Conservation (phyloP, 1,140 invertebrate species). For the Diorhabda carinulata region DNA sequence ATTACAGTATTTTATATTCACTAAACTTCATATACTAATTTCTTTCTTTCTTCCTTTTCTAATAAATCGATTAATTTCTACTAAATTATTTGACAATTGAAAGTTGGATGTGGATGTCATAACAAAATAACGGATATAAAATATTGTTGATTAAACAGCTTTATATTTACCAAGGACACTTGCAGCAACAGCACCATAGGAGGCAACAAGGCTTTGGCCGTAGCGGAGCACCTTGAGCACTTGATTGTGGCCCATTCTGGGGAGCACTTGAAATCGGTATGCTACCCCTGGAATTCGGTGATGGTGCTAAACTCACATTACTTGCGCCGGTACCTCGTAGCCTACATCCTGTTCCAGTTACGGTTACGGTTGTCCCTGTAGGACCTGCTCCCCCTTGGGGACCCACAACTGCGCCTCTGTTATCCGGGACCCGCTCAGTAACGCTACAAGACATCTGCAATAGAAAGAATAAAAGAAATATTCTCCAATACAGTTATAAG, state of each 20-base stretch:
- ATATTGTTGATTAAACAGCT: too few relatives aligned
- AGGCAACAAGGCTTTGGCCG: conserved; percentile 57
- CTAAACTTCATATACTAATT: conserved; percentile 9
- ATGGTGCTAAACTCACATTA: conserved; percentile 34
- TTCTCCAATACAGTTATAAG: too few relatives aligned
- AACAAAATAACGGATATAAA: too few relatives aligned
- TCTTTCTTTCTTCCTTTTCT: too few relatives aligned
- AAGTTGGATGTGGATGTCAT: too few relatives aligned
- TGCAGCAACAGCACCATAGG: conserved; percentile 69
- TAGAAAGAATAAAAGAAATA: background rate
- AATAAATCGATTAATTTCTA: too few relatives aligned
- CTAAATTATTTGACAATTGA: too few relatives aligned
- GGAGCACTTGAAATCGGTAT: conserved; percentile 24
- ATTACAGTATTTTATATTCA: too few relatives aligned
- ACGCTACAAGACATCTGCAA: conserved; percentile 49
- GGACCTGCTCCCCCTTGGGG: conserved; percentile 24
- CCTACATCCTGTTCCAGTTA: conserved; percentile 29
- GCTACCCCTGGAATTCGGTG: conserved; percentile 39
- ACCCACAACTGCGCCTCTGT: conserved; percentile 35
- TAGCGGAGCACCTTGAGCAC: conserved; percentile 31
- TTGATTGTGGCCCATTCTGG: conserved; percentile 34
- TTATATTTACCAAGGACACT: conserved; percentile 62
- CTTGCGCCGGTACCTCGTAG: conserved; percentile 31
- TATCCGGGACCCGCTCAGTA: conserved; percentile 44
- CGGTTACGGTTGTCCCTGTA: conserved; percentile 23